Percentiles rank a stretch among this genome's conserved stretches.
These are phyloP conservation scores for Scelioninae gen. 1 DNA, from an alignment of 2,888 invertebrate genomes.

Conservation along the genomic window DNA sequence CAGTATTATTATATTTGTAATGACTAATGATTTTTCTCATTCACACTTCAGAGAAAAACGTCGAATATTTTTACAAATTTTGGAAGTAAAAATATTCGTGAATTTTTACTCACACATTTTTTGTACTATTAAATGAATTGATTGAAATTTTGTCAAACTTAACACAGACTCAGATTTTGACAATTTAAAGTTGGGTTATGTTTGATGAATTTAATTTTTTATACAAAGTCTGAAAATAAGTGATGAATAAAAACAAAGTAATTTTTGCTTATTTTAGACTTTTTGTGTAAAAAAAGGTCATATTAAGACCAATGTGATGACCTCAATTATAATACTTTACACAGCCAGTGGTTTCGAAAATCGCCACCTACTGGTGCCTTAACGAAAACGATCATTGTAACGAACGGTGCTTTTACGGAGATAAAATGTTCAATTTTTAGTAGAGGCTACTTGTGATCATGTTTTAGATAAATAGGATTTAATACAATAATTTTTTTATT, in stretches of 20 bases:
- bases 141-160: not conserved
- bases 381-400: constrained; percentile 8
- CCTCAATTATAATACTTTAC: too few species aligned
- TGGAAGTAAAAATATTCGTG: too few species aligned
- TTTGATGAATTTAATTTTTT: not conserved
- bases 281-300: too few species aligned
- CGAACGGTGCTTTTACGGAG: constrained; percentile 15
- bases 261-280: too few species aligned
- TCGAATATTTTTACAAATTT: too few species aligned
- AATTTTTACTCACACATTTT: too few species aligned
- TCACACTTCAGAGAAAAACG: constrained; percentile 4
- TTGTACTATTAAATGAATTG: not conserved
- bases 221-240: too few species aligned
- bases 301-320: too few species aligned
- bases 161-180: not conserved
- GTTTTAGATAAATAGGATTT: constrained; percentile 12
- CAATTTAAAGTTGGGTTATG: not conserved
- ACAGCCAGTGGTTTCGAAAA: not conserved
- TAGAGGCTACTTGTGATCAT: constrained; percentile 55
- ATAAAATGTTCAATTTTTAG: constrained; percentile 14
- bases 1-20: constrained; percentile 64
- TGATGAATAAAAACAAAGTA: too few species aligned
- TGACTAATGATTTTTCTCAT: constrained; percentile 34
- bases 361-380: constrained; percentile 34
- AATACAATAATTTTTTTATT: constrained; percentile 16